phyloP scores from a whole-genome alignment of 1,140 invertebrate species.

The Hirudo medicinalis region DNA sequence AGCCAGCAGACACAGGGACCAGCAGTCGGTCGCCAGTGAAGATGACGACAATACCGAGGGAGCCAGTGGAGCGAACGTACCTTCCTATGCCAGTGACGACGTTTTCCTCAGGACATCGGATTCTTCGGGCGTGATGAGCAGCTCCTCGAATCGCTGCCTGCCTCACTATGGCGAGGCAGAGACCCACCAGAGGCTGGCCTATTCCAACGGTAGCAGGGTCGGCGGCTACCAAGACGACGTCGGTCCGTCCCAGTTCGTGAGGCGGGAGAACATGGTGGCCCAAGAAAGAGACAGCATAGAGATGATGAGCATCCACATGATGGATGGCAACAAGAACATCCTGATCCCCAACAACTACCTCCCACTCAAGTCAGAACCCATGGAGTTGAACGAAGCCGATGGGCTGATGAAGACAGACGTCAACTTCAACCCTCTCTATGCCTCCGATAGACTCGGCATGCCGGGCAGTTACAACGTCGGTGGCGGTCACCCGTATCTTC shows the following conservation, averaged over 20 bases:
- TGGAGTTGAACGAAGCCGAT: too few species aligned
- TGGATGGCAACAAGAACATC: too few species aligned
- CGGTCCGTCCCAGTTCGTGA: neutral
- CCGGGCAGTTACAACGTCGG: too few species aligned
- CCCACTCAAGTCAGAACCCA: too few species aligned
- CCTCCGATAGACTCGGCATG: too few species aligned
- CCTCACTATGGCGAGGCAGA: neutral
- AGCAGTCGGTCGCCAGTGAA: neutral
- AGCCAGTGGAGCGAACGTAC: neutral
- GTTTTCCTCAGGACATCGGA: neutral
- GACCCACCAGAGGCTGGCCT: neutral
- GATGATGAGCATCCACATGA: too few species aligned
- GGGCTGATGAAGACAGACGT: too few species aligned
- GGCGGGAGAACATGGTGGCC: too few species aligned
- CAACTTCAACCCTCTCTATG: neutral
- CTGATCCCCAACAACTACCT: too few species aligned
- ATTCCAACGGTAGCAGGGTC: neutral
- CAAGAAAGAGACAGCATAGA: too few species aligned
- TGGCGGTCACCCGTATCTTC: neutral
- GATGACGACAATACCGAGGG: slow-evolving; percentile 1
- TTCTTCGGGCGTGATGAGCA: too few species aligned
- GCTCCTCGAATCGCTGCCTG: neutral
- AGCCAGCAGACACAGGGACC: neutral
- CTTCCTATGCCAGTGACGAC: neutral
- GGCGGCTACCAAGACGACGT: neutral